Percentiles rank a stretch among this genome's conserved stretches.
phyloP scores from a whole-genome alignment of 2,113 vertebrate species.

The Clarias macrocephalus region DNA sequence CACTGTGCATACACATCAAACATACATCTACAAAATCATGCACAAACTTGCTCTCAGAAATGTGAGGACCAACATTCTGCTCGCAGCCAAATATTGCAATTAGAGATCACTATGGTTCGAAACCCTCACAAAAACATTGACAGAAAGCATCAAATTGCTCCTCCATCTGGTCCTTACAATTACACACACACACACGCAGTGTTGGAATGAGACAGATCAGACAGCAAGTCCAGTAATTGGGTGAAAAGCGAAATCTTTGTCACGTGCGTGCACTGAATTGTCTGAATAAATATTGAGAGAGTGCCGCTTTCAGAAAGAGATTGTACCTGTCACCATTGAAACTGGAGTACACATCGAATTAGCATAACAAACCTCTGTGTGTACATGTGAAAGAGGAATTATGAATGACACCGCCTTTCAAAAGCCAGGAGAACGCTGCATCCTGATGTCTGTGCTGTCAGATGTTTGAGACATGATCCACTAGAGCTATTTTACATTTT shows the following conservation, averaged over 20 bases:
- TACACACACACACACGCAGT: slow-evolving; percentile 1
- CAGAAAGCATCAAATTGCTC: slow-evolving; percentile 10
- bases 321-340: background rate
- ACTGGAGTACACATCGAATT: slow-evolving; percentile 33
- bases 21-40: background rate
- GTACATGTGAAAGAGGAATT: background rate
- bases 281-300: slow-evolving; percentile 33
- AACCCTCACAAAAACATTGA: background rate
- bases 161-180: slow-evolving; percentile 6
- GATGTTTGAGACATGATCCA: background rate
- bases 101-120: background rate
- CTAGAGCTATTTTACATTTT: slow-evolving; percentile 1
- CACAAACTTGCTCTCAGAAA: background rate
- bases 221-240: slow-evolving; percentile 38
- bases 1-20: background rate
- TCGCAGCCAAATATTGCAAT: background rate
- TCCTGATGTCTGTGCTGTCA: background rate
- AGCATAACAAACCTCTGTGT: slow-evolving; percentile 23
- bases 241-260: slow-evolving; percentile 21
- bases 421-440: background rate
- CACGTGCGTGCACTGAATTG: background rate
- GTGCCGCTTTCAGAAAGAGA: slow-evolving; percentile 13
- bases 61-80: background rate
- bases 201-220: slow-evolving; percentile 3
- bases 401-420: background rate